Evolutionary conservation across 1,140 invertebrate species (phyloP).

Genomic region (Heterodera schachtii): DNA sequence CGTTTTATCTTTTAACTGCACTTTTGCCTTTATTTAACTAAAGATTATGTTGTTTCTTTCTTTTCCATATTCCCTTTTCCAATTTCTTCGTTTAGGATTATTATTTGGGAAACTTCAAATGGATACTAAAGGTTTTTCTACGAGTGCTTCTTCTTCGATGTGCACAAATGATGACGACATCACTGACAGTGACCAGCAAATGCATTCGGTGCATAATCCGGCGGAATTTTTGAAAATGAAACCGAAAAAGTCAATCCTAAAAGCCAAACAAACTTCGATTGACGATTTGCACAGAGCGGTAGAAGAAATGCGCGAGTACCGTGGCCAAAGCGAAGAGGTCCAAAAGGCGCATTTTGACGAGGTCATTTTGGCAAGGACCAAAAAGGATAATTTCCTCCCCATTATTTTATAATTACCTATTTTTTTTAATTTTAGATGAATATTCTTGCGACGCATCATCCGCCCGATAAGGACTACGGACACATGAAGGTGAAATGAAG

Average conservation of each 20-base stretch:
- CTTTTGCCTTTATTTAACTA: background rate
- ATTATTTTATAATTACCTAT: background rate
- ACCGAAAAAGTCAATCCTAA: slow-evolving; percentile 64
- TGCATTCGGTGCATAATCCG: slow-evolving; percentile 44
- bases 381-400: background rate
- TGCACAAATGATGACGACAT: background rate
- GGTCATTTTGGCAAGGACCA: no score
- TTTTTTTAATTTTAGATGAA: slow-evolving; percentile 81
- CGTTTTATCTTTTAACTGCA: background rate
- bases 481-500: slow-evolving; percentile 84
- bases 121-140: background rate
- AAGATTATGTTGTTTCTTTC: no score
- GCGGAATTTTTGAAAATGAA: slow-evolving; percentile 60
- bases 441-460: slow-evolving; percentile 95
- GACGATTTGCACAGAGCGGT: slow-evolving; percentile 32
- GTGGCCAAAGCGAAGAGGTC: slow-evolving; percentile 50
- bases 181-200: background rate
- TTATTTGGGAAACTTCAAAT: no score
- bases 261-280: slow-evolving; percentile 54
- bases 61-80: no score
- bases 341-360: slow-evolving; percentile 70
- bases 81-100: no score
- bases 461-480: slow-evolving; percentile 96
- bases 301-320: background rate
- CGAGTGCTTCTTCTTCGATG: slow-evolving; percentile 3